Base-by-base conservation (phyloP, 2,888 invertebrate genomes). In the Micoletzkya japonica region DNA sequence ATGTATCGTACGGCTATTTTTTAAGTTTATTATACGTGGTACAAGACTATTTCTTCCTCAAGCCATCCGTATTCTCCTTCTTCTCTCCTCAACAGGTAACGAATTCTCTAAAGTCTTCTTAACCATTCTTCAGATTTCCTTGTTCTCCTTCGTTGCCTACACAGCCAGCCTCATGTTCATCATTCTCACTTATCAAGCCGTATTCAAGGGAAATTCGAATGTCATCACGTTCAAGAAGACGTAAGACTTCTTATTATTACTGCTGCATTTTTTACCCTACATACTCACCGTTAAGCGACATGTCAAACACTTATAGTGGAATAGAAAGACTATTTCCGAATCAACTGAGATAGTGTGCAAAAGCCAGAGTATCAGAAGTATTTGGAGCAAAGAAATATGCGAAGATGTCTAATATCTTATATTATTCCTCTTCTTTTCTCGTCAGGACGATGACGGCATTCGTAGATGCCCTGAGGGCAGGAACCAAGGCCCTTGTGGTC, bases 121-220 rank as follows among this genome's bases (percentile, higher is more conserved):
- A 7, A 60, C 39, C 28, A 24, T 61, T 10, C n/a, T 30, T 54
- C n/a, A 63, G 44, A 50, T 66, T 54, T 54, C 64, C 20, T 37
- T 54, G 17, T 24, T n/a, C n/a, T 64, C 64, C n/a, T 52, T 64
- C 36, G 14, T 52, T 50, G 34, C 44, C 17, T 66, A 66, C 20
- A 24, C 54, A 17, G 64, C 64, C 0, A 32, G 32, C 24, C 28
- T 68, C 28, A 24, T 68, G 7, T 10, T 54, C 56, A 24, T 66
- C 20, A 66, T 52, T 30, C 52, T 28, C 30, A 58, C 68, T 0
- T 68, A 58, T 57, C 32, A 58, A 39, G 68, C 57, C 4, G 17
- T 57, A 26, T 66, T 66, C 56, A 66, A 54, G 54, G 66, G 66
- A 17, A 66, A 66, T 49, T 68, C 68, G 7, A 68, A 68, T 30